Conservation (phyloP, 2,113 vertebrate genomes). For the Oriolus oriolus region DNA sequence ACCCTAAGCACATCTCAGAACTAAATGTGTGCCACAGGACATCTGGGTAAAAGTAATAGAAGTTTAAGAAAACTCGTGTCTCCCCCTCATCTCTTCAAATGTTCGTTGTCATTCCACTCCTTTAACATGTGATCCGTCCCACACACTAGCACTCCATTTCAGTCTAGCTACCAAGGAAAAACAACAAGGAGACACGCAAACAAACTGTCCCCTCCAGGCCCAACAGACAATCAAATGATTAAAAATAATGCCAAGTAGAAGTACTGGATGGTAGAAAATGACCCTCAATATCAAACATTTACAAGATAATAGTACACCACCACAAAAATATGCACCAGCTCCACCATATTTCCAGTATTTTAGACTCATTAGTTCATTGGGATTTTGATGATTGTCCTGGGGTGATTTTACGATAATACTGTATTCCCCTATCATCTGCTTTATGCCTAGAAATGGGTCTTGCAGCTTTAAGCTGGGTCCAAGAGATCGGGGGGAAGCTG, state of each 20-base stretch:
- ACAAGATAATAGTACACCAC: not conserved
- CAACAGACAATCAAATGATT: not conserved
- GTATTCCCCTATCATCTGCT: too few relatives aligned
- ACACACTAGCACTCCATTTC: not conserved
- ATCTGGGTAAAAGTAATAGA: not conserved
- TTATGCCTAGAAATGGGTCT: too few relatives aligned
- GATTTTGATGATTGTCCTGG: not conserved
- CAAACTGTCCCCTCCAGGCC: not conserved
- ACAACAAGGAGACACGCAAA: not conserved
- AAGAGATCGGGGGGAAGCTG: too few relatives aligned
- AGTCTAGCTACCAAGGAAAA: not conserved
- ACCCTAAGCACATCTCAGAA: not conserved
- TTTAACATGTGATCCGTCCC: not conserved
- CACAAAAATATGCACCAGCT: not conserved
- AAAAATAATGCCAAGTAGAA: not conserved
- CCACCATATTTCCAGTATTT: not conserved
- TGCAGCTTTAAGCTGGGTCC: too few relatives aligned
- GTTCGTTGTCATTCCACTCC: not conserved
- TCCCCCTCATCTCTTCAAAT: not conserved
- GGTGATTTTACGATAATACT: too few relatives aligned
- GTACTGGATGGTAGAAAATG: not conserved
- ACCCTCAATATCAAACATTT: accelerated
- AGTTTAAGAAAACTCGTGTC: not conserved
- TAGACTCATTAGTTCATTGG: not conserved
- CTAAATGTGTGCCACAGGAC: not conserved